Conservation (phyloP, 2,888 invertebrate species). For the Volucella inanis region DNA sequence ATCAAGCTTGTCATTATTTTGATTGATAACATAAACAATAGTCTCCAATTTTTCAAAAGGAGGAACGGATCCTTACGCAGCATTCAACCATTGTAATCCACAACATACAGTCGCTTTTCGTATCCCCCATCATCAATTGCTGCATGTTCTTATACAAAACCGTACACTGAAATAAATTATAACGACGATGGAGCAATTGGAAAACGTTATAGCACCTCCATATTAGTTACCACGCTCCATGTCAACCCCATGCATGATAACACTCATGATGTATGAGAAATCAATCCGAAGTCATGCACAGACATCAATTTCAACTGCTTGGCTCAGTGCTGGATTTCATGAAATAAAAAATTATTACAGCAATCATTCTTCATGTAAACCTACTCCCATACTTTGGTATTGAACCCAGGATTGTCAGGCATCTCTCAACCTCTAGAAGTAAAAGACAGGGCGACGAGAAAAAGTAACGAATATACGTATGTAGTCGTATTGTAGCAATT, state of each 20-base stretch:
- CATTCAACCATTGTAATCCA: no score
- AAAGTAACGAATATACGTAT: slow-evolving; percentile 1
- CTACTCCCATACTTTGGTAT: neutral
- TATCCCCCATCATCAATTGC: neutral
- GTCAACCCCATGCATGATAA: slow-evolving; percentile 27
- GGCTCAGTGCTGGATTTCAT: slow-evolving; percentile 1
- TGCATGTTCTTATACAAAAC: slow-evolving; percentile 16
- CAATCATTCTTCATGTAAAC: slow-evolving; percentile 51
- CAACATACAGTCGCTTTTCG: neutral
- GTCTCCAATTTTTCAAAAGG: no score
- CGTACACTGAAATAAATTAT: neutral
- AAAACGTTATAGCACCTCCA: slow-evolving; percentile 2
- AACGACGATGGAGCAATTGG: neutral
- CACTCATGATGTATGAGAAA: slow-evolving; percentile 56
- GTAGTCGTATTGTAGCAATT: slow-evolving; percentile 1
- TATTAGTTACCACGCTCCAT: slow-evolving; percentile 11
- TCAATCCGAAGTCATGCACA: slow-evolving; percentile 64
- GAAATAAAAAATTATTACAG: slow-evolving; percentile 49
- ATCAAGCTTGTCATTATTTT: no score
- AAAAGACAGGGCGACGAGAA: neutral
- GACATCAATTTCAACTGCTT: slow-evolving; percentile 42
- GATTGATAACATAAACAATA: no score
- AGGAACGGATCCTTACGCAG: no score
- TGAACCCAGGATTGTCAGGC: neutral
- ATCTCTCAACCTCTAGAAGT: neutral